A percentile compares a stretch with the other conserved stretches of the same genome.
These are phyloP conservation scores for Pseudorectes ferrugineus DNA, from an alignment of 2,113 vertebrate genomes.

Conservation along the genomic window DNA sequence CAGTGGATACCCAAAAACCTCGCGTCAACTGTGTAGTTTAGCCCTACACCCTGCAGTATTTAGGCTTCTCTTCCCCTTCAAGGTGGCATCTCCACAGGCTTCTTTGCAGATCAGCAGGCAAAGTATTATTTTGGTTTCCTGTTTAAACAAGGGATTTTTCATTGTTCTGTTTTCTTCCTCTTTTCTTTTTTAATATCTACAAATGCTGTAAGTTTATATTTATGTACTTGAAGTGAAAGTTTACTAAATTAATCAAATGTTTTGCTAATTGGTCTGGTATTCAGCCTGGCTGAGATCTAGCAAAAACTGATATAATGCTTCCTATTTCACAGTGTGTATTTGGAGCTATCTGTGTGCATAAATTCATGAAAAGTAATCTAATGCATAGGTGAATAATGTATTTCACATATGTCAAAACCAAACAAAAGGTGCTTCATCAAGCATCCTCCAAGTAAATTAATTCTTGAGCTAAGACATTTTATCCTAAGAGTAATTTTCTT, in stretches of 20 bases:
- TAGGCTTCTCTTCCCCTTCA: not conserved
- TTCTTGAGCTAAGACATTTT: not conserved
- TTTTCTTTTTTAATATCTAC: not conserved
- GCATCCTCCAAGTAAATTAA: not conserved
- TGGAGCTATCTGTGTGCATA: not conserved
- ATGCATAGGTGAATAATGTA: not conserved
- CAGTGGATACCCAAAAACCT: not conserved
- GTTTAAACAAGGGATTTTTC: not conserved
- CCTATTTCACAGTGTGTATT: not conserved
- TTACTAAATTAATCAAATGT: not conserved
- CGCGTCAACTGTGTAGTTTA: not conserved
- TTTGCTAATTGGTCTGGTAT: not conserved
- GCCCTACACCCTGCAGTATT: not conserved
- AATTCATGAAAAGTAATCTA: not conserved
- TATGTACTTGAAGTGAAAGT: not conserved
- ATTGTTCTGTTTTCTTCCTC: accelerated
- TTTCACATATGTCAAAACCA: not conserved
- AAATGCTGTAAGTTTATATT: not conserved
- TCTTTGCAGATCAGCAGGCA: not conserved
- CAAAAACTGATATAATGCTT: not conserved
- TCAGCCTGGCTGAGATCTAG: not conserved
- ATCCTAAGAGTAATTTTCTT: not conserved
- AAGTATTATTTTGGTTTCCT: not conserved
- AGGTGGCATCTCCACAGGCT: not conserved
- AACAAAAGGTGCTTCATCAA: not conserved